Evolutionary conservation across 37 sponge, comb jelly and placozoan species (phyloP), one percentile per base, ranked within the genome.

Genomic region (Beroe ovata): DNA sequence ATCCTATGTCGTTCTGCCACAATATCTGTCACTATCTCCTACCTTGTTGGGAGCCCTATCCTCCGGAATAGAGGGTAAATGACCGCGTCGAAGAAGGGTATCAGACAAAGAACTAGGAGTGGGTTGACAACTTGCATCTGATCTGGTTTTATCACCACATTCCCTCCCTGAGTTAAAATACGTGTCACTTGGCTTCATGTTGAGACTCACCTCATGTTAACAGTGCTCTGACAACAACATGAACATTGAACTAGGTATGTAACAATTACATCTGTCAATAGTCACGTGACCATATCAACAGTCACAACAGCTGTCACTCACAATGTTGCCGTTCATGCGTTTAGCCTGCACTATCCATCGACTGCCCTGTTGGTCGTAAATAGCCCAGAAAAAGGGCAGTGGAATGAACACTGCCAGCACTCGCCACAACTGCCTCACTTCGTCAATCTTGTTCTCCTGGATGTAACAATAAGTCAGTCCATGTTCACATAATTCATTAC

Each of bases 281-380:
- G 59, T 64, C 33, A 88, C 89, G 26, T 59, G 11, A 0, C 8
- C 63, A 8, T 21, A 59, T 26, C n/a, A 11, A 21, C 11, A 71
- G 19, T 59, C n/a, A n/a, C n/a, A n/a, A n/a, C n/a, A n/a, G n/a
- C n/a, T 47, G 54, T 32, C 0, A 54, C 92, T 93, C 41, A 93
- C 93, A 64, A 93, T 84, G 11, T 90, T 61, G 14, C 97, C 97
- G 88, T 96, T 92, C 96, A 99, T 95, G 8, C 92, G 38, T 0
- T 89, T 64, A 26, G 95, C 96, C 89, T 99, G 99, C 6, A 99
- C 92, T 0, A 95, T 94, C 99, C 99, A 99, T 0, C 96, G 91
- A 11, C 96, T 96, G 22, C 95, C 95, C 91, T 95, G 89, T 72
- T 98, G 99, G 54, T 98, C 96, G 92, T 94, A 95, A 32, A 98